Conservation (phyloP, 1,140 invertebrate species). For the Drosophila albomicans region DNA sequence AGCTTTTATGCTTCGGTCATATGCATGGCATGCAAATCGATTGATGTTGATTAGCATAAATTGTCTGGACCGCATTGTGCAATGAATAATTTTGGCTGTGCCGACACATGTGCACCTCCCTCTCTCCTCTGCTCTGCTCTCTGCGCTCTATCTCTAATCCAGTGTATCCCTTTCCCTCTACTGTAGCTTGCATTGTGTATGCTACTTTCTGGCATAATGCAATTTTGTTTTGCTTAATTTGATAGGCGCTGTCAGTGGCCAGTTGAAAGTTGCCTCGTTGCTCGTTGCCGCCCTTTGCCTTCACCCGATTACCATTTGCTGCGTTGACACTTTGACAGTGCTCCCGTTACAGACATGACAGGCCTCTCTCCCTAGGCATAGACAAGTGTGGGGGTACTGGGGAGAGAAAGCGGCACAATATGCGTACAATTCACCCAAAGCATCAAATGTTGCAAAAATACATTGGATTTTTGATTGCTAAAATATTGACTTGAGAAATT, state of each 20-base stretch:
- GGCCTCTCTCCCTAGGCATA: constrained; percentile 13
- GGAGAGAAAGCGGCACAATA: neutral
- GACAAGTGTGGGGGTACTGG: neutral
- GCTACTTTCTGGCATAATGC: constrained; percentile 69
- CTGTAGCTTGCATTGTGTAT: constrained; percentile 27
- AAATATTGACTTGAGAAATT: too few species aligned
- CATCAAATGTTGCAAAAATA: neutral
- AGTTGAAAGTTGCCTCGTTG: constrained; percentile 30
- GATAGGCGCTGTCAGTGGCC: constrained; percentile 78
- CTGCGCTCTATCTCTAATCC: constrained; percentile 2
- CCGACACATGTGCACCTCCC: constrained; percentile 24
- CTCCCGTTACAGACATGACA: constrained; percentile 49
- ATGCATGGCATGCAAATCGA: constrained; percentile 77
- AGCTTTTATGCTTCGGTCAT: constrained; percentile 63
- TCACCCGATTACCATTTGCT: constrained; percentile 33
- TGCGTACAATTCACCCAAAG: neutral
- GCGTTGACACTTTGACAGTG: constrained; percentile 66
- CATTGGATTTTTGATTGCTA: too few species aligned
- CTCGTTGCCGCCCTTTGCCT: neutral
- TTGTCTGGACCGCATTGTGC: constrained; percentile 83
- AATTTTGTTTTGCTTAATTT: constrained; percentile 83
- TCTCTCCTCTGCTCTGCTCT: neutral
- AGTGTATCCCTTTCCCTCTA: neutral
- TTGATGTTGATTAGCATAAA: constrained; percentile 84
- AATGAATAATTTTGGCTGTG: constrained; percentile 79